Conservation (phyloP, 2,888 invertebrate species). For the Hirtodrosophila cameraria region DNA sequence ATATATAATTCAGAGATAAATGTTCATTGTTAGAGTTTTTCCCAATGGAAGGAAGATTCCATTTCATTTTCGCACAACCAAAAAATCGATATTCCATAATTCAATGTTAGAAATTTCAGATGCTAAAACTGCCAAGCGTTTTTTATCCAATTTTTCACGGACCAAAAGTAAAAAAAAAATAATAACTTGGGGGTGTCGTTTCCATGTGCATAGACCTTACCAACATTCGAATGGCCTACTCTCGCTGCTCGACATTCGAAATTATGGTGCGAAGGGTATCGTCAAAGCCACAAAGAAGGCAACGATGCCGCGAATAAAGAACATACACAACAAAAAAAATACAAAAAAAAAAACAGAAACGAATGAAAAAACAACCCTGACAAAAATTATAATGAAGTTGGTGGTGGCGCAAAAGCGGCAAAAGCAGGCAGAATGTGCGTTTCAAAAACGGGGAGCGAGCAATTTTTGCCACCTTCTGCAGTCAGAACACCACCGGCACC, state of each 20-base stretch:
- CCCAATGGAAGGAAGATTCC: constrained; percentile 11
- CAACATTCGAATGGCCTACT: constrained; percentile 26
- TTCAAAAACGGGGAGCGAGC: constrained; percentile 49
- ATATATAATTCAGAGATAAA: constrained; percentile 1
- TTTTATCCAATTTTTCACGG: constrained; percentile 76
- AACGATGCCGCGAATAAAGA: constrained; percentile 10
- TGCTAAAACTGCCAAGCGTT: constrained; percentile 74
- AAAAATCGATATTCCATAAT: constrained; percentile 79
- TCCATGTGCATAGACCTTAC: constrained; percentile 18
- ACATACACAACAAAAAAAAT: constrained; percentile 29
- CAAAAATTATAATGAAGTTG: constrained; percentile 78
- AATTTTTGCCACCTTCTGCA: constrained; percentile 71
- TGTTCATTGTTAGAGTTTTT: background rate
- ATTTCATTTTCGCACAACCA: constrained; percentile 60
- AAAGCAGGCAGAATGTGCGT: constrained; percentile 52
- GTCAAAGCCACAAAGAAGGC: constrained; percentile 3
- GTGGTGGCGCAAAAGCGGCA: constrained; percentile 62
- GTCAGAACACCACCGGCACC: constrained; percentile 50
- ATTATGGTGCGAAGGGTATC: constrained; percentile 45
- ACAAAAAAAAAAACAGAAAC: constrained; percentile 50
- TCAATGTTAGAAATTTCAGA: constrained; percentile 75
- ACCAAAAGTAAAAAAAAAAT: constrained; percentile 59
- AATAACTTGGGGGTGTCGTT: constrained; percentile 68
- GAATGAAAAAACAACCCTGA: constrained; percentile 76
- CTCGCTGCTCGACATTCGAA: background rate